A percentile compares a stretch with the other conserved stretches of the same genome.
Evolutionary conservation across 2,888 invertebrate genomes (phyloP).

Genomic region (Ochropleura plecta): DNA sequence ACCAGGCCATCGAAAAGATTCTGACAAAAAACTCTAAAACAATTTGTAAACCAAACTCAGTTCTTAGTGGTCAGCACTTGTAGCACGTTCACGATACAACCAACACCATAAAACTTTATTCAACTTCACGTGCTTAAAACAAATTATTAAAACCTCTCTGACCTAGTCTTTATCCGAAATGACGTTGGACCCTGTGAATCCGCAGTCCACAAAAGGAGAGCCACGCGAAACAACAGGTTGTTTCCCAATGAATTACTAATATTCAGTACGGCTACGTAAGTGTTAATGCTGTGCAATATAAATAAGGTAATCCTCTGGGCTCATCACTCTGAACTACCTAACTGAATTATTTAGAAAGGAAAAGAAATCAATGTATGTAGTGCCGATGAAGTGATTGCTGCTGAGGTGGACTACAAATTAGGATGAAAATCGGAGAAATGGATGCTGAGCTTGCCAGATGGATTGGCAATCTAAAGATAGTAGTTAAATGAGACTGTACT

Average conservation of each 20-base stretch:
- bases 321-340: slow-evolving; percentile 52
- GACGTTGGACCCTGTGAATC: slow-evolving; percentile 12
- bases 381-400: not conserved
- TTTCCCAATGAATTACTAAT: slow-evolving; percentile 63
- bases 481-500: not conserved
- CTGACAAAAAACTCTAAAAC: not conserved
- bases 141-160: not conserved
- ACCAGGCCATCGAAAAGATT: not conserved
- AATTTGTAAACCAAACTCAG: not conserved
- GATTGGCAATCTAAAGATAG: not conserved
- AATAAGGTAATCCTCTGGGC: slow-evolving; percentile 56
- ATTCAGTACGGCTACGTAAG: slow-evolving; percentile 54
- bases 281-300: slow-evolving; percentile 62
- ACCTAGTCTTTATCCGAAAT: slow-evolving; percentile 25
- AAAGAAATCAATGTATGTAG: slow-evolving; percentile 37
- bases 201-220: slow-evolving; percentile 31
- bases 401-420: not conserved
- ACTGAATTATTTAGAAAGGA: slow-evolving; percentile 57
- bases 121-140: not conserved
- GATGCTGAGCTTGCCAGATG: not conserved
- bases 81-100: not conserved
- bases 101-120: not conserved
- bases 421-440: not conserved
- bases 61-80: not conserved
- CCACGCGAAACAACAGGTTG: slow-evolving; percentile 60